phyloP scores from a whole-genome alignment of 2,113 vertebrate species.

The Proteles cristata region DNA sequence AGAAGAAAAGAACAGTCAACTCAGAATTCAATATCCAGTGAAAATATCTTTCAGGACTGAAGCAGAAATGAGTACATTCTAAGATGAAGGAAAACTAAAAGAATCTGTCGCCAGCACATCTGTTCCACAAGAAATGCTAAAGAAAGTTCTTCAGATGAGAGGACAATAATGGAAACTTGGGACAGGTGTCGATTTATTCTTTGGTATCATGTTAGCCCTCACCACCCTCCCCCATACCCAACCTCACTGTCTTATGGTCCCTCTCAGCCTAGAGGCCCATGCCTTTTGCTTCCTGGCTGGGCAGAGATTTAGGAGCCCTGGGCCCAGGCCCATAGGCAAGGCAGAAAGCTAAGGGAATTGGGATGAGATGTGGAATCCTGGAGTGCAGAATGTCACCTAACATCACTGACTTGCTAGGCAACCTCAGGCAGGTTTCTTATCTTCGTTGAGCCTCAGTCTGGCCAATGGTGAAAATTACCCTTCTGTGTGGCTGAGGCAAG shows the following conservation, averaged over 20 bases:
- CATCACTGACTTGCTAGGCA: not conserved
- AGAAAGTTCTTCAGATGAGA: conserved; percentile 18
- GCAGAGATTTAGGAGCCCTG: not conserved
- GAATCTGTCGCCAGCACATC: not conserved
- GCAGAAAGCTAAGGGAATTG: not conserved
- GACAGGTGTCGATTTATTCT: not conserved
- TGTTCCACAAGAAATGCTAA: not conserved
- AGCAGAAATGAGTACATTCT: conserved; percentile 8
- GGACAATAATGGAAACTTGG: not conserved
- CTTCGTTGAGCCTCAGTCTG: conserved; percentile 14
- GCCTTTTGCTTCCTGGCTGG: not conserved
- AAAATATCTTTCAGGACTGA: conserved; percentile 15
- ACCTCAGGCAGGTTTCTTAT: not conserved
- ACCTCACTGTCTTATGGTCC: not conserved
- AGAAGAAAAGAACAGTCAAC: conserved; percentile 38
- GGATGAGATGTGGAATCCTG: not conserved
- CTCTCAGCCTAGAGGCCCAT: not conserved
- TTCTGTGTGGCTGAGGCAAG: conserved; percentile 35
- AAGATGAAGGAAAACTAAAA: not conserved
- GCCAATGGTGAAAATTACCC: not conserved
- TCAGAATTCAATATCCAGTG: conserved; percentile 1
- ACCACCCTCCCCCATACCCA: not conserved
- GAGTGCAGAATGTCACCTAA: not conserved
- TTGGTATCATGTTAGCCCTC: not conserved
- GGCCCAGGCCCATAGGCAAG: not conserved